phyloP scores from a whole-genome alignment of 2,113 vertebrate genomes.

The Macquaria ambigua region DNA sequence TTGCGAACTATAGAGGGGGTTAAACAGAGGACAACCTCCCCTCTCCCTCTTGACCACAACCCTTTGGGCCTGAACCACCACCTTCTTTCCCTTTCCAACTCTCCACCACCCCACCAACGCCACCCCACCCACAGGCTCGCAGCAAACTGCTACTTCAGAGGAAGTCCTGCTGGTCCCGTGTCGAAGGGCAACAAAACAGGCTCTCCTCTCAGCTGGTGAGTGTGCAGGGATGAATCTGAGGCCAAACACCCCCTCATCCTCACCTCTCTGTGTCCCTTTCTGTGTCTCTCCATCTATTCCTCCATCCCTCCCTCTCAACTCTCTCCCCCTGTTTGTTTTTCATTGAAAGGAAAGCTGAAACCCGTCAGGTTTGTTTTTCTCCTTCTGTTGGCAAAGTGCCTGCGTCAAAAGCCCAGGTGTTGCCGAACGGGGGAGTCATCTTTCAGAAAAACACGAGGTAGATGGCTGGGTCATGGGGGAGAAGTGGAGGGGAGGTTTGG shows the following conservation, averaged over 20 bases:
- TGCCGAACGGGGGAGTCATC: constrained; percentile 35
- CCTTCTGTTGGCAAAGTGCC: constrained; percentile 44
- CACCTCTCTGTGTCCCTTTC: constrained; percentile 21
- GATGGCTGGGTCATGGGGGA: neutral
- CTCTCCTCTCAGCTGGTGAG: constrained; percentile 49
- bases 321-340: constrained; percentile 52
- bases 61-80: constrained; percentile 3
- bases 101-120: neutral
- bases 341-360: constrained; percentile 62
- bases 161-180: constrained; percentile 64
- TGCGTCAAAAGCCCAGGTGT: constrained; percentile 65
- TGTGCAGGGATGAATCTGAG: constrained; percentile 19
- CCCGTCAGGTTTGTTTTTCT: constrained; percentile 66
- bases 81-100: neutral
- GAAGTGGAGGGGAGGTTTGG: neutral
- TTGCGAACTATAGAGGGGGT: constrained; percentile 36
- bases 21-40: constrained; percentile 41
- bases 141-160: constrained; percentile 79
- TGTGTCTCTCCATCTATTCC: constrained; percentile 9
- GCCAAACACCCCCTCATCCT: constrained; percentile 23
- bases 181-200: constrained; percentile 69
- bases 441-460: constrained; percentile 65
- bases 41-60: constrained; percentile 23
- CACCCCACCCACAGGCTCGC: constrained; percentile 47
- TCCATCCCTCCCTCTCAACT: constrained; percentile 2